A percentile compares a stretch with the other conserved stretches of the same genome.
phyloP scores from a whole-genome alignment of 2,797 vertebrate species.

The Spinus olivaceus region DNA sequence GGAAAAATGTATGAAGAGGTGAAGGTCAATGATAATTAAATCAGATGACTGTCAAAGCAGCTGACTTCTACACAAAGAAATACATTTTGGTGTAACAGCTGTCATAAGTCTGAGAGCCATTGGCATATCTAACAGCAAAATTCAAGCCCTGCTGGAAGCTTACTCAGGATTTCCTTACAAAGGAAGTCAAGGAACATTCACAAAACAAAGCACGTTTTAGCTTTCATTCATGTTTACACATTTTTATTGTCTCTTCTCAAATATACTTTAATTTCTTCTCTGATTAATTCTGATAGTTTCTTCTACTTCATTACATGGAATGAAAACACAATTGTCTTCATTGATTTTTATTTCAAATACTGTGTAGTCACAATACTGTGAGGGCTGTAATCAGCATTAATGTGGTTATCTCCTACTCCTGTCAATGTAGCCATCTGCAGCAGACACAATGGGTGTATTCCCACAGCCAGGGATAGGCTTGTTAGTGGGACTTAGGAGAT shows the following conservation, averaged over 20 bases:
- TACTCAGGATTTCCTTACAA: background rate
- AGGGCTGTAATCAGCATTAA: background rate
- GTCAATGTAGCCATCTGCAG: background rate
- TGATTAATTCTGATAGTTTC: background rate
- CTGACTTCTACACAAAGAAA: background rate
- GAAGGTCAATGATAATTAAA: background rate
- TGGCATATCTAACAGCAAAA: background rate
- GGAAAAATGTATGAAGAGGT: background rate
- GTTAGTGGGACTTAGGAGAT: background rate
- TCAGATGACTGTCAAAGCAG: background rate
- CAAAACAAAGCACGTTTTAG: background rate
- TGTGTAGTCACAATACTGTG: background rate
- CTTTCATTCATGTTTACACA: background rate
- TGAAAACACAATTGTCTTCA: background rate
- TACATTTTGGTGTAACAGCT: background rate
- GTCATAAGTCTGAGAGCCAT: background rate
- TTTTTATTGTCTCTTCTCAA: background rate
- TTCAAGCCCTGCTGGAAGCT: background rate
- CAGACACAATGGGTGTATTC: background rate
- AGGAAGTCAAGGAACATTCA: background rate
- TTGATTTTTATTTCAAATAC: background rate
- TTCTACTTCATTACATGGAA: background rate
- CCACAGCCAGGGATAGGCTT: background rate
- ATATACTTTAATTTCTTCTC: background rate
- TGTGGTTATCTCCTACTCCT: background rate